phyloP scores from a whole-genome alignment of 2,888 invertebrate species.

The Autographa gamma region DNA sequence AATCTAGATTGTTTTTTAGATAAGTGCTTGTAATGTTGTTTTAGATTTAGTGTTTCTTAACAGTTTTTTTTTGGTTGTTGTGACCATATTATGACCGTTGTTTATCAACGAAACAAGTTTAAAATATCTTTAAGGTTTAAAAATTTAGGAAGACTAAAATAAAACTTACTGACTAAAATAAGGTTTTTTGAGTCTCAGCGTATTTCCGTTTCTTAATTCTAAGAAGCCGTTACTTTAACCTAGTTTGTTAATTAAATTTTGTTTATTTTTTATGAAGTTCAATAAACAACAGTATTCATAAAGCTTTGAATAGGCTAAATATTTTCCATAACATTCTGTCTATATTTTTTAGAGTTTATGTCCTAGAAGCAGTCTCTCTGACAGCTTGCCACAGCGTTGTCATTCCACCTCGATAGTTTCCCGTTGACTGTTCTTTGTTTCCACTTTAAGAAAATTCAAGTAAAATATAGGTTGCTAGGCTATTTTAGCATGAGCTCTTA shows the following conservation, averaged over 20 bases:
- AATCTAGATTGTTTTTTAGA: constrained; percentile 60
- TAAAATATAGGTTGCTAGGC: not conserved
- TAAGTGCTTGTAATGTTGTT: constrained; percentile 10
- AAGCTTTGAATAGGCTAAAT: not conserved
- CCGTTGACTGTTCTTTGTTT: not conserved
- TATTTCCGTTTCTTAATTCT: too few relatives aligned
- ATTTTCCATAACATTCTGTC: not conserved
- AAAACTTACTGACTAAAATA: too few relatives aligned
- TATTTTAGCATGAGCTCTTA: not conserved
- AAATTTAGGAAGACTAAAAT: too few relatives aligned
- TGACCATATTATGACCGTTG: too few relatives aligned
- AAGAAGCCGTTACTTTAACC: too few relatives aligned
- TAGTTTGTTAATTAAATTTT: too few relatives aligned
- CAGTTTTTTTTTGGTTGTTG: too few relatives aligned
- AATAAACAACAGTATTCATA: not conserved
- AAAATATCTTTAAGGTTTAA: too few relatives aligned
- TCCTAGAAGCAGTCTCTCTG: not conserved
- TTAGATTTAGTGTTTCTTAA: too few relatives aligned
- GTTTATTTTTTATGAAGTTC: not conserved
- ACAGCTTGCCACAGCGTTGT: constrained; percentile 5
- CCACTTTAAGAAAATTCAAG: not conserved
- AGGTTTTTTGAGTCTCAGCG: too few relatives aligned
- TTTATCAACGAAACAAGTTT: too few relatives aligned
- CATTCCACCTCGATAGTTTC: not conserved
- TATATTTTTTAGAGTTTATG: constrained; percentile 2